phyloP scores from a whole-genome alignment of 2,113 vertebrate genomes.

The Anguilla japonica region DNA sequence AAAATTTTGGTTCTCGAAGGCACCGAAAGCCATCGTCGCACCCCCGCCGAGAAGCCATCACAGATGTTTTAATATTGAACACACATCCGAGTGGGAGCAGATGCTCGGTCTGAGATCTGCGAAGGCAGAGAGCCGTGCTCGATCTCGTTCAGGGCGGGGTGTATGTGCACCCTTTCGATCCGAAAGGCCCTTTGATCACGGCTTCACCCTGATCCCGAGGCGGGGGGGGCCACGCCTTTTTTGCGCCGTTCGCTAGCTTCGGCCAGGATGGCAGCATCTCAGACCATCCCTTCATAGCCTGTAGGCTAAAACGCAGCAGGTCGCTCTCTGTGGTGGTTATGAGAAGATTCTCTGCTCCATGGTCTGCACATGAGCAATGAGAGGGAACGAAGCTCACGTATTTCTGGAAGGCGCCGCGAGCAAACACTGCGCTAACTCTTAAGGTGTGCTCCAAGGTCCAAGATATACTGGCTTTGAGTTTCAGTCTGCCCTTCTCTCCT shows the following conservation, averaged over 20 bases:
- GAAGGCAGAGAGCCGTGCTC: neutral
- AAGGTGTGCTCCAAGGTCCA: neutral
- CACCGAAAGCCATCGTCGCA: neutral
- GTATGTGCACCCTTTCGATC: neutral
- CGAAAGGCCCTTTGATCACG: neutral
- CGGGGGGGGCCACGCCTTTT: no score
- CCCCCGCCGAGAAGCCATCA: neutral
- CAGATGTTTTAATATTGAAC: constrained; percentile 20
- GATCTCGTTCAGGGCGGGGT: neutral
- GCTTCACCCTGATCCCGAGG: neutral
- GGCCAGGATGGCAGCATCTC: neutral
- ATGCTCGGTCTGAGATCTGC: constrained; percentile 11
- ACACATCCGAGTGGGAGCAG: constrained; percentile 7
- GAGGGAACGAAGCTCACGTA: neutral
- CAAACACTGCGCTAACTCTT: neutral
- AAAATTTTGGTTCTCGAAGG: neutral
- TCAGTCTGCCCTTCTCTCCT: neutral
- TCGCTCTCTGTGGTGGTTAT: no score
- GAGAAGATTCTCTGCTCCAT: neutral
- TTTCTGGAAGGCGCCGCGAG: neutral
- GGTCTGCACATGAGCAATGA: neutral
- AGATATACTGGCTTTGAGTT: neutral
- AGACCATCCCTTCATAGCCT: neutral
- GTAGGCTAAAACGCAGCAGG: neutral
- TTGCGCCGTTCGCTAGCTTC: no score